A percentile compares a stretch with the other conserved stretches of the same genome.
Evolutionary conservation across 2,888 invertebrate genomes (phyloP).

Genomic region (Rotaria sp.): DNA sequence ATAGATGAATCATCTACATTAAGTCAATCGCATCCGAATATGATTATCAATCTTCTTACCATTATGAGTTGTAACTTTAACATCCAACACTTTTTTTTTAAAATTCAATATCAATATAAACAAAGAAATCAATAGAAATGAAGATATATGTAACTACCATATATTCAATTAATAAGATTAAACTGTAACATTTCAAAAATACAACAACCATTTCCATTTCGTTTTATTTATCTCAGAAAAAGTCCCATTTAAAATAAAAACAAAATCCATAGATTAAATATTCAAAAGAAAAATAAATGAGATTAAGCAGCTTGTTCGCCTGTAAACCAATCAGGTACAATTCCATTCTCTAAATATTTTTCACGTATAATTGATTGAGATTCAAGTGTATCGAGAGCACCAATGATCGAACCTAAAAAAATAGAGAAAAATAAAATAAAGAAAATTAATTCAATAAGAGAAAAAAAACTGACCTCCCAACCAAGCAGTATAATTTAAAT

Average conservation of each 20-base stretch:
- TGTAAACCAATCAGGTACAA: slow-evolving; percentile 41
- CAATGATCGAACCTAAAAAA: slow-evolving; percentile 64
- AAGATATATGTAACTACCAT: too few relatives aligned
- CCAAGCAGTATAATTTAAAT: slow-evolving; percentile 78
- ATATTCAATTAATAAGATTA: too few relatives aligned
- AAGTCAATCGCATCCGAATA: too few relatives aligned
- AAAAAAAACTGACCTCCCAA: slow-evolving; percentile 63
- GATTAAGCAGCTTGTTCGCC: slow-evolving; percentile 18
- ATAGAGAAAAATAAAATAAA: background rate
- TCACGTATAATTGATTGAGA: slow-evolving; percentile 68
- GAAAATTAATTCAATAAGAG: background rate
- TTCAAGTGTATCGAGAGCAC: slow-evolving; percentile 65
- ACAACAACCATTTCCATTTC: background rate
- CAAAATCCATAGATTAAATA: background rate
- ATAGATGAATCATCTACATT: too few relatives aligned
- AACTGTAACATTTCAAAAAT: too few relatives aligned
- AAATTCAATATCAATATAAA: too few relatives aligned
- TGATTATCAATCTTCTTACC: too few relatives aligned
- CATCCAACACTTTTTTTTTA: too few relatives aligned
- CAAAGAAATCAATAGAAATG: too few relatives aligned
- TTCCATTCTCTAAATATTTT: slow-evolving; percentile 31
- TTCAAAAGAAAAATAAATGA: background rate
- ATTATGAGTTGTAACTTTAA: too few relatives aligned
- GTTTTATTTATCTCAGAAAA: background rate
- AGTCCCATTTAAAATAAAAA: background rate